Evolutionary conservation across 2,888 invertebrate species (phyloP).

Genomic region (Calameuta filiformis): DNA sequence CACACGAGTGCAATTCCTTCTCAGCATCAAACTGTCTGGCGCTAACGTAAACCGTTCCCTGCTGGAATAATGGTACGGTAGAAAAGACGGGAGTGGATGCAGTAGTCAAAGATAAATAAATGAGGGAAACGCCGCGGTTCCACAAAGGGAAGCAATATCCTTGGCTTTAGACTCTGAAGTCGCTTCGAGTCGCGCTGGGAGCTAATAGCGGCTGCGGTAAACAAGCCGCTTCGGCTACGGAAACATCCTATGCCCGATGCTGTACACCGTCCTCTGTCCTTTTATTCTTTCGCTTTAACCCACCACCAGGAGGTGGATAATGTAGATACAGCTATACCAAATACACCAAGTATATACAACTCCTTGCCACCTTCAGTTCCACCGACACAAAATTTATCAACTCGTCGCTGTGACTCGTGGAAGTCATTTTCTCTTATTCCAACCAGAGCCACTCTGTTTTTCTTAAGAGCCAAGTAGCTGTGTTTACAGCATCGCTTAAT

Average conservation of each 20-base stretch:
- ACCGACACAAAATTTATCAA: not conserved
- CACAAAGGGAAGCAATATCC: conserved; percentile 60
- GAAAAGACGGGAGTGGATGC: conserved; percentile 26
- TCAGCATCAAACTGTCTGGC: conserved; percentile 17
- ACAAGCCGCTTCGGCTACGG: conserved; percentile 52
- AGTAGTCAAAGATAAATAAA: conserved; percentile 58
- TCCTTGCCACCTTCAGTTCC: not conserved
- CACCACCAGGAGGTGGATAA: conserved; percentile 1
- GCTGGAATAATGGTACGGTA: conserved; percentile 44
- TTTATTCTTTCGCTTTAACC: conserved; percentile 10
- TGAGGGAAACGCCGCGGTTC: conserved; percentile 51
- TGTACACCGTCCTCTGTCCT: not conserved
- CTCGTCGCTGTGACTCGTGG: not conserved
- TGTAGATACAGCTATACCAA: not conserved
- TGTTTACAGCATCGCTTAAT: not conserved
- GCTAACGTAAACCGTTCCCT: conserved; percentile 47
- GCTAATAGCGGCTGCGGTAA: conserved; percentile 56
- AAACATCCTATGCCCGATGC: conserved; percentile 37
- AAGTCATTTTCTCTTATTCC: not conserved
- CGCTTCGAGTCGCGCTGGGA: conserved; percentile 31
- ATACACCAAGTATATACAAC: not conserved
- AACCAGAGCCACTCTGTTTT: not conserved
- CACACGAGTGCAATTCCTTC: not conserved
- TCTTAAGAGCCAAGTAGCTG: not conserved
- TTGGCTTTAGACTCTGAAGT: conserved; percentile 38